Percentiles rank a stretch among this genome's conserved stretches.
Evolutionary conservation across 2,888 invertebrate species (phyloP).

Genomic region (Tenthredo notha): DNA sequence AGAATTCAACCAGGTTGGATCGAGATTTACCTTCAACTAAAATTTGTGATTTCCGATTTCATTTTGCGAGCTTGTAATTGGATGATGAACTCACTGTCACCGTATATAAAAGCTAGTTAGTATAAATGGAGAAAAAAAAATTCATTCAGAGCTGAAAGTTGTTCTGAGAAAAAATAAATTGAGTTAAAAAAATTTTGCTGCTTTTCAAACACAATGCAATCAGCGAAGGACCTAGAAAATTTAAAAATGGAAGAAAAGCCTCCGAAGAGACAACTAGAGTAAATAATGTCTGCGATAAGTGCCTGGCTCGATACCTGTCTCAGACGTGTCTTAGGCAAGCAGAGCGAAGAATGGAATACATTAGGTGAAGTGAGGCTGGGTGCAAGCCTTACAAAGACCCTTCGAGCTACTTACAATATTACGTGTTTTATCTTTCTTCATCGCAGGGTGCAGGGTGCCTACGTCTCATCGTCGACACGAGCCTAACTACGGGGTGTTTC

Average conservation of each 20-base stretch:
- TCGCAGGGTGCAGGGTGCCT: background rate
- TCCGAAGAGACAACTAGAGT: background rate
- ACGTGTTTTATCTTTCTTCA: constrained; percentile 46
- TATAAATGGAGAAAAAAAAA: background rate
- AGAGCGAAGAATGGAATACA: constrained; percentile 31
- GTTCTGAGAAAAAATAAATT: background rate
- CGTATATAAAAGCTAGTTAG: background rate
- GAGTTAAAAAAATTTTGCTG: background rate
- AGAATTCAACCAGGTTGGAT: background rate
- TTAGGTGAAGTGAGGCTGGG: constrained; percentile 35
- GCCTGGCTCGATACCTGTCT: constrained; percentile 39
- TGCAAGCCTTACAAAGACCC: constrained; percentile 22
- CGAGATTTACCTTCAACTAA: background rate
- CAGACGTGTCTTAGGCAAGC: constrained; percentile 8
- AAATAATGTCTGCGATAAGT: constrained; percentile 42
- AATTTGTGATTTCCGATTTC: background rate
- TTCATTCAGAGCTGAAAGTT: background rate
- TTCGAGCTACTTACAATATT: constrained; percentile 36
- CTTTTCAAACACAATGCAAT: background rate
- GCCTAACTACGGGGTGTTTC: background rate
- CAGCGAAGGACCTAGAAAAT: background rate
- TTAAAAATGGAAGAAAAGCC: background rate
- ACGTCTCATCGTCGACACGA: background rate
- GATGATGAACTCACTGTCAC: background rate
- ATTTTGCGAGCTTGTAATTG: background rate